These are phyloP conservation scores for Glossosoma conforme DNA, from an alignment of 1,140 invertebrate genomes.

Conservation along the genomic window DNA sequence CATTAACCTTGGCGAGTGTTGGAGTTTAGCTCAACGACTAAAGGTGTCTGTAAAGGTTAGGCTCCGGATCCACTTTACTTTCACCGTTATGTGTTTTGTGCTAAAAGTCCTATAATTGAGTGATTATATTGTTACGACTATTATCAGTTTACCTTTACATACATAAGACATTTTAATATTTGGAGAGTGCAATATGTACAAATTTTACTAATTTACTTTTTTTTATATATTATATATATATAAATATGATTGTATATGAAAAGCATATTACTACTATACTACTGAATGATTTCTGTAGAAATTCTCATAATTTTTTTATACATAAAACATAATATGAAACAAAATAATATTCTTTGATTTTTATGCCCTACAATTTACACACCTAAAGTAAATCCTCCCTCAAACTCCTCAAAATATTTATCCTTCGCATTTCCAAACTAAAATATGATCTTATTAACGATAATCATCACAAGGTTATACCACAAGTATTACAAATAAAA, in stretches of 20 bases:
- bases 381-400: too few relatives aligned
- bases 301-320: slow-evolving; percentile 34
- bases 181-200: slow-evolving; percentile 49
- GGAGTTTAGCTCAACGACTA: too few relatives aligned
- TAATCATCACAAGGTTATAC: too few relatives aligned
- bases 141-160: slow-evolving; percentile 30
- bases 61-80: slow-evolving; percentile 5
- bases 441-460: too few relatives aligned
- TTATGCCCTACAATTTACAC: too few relatives aligned
- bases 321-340: slow-evolving; percentile 33
- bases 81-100: slow-evolving; percentile 21
- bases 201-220: slow-evolving; percentile 48
- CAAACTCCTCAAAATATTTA: too few relatives aligned
- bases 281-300: slow-evolving; percentile 34
- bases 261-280: slow-evolving; percentile 32
- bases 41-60: too few relatives aligned
- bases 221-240: slow-evolving; percentile 40
- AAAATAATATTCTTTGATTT: slow-evolving; percentile 19
- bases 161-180: slow-evolving; percentile 37
- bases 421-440: too few relatives aligned
- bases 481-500: too few relatives aligned
- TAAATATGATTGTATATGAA: slow-evolving; percentile 44
- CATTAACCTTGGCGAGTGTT: too few relatives aligned
- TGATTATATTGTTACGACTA: slow-evolving; percentile 29
- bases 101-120: slow-evolving; percentile 23